Evolutionary conservation across 2,888 invertebrate species (phyloP).

Genomic region (Parochlus steinenii): DNA sequence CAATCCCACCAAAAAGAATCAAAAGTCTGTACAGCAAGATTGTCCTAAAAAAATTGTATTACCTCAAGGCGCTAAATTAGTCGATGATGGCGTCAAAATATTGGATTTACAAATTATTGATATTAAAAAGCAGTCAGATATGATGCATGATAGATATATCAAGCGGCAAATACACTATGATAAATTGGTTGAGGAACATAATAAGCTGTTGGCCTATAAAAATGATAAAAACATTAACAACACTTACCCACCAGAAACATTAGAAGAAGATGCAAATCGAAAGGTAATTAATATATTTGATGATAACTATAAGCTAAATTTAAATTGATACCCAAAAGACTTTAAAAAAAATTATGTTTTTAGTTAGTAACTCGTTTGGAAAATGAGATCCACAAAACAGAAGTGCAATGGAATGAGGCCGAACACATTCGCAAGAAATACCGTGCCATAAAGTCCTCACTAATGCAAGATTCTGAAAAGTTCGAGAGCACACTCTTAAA

Average conservation of each 20-base stretch:
- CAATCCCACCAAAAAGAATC: conserved; percentile 25
- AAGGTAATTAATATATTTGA: conserved; percentile 43
- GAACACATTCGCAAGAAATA: conserved; percentile 65
- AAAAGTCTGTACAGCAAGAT: conserved; percentile 18
- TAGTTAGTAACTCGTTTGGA: conserved; percentile 52
- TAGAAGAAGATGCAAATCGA: conserved; percentile 40
- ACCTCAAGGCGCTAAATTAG: conserved; percentile 32
- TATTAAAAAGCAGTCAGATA: conserved; percentile 52
- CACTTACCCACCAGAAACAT: conserved; percentile 28
- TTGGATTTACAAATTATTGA: conserved; percentile 47
- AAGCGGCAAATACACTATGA: conserved; percentile 41
- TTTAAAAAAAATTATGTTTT: conserved; percentile 15
- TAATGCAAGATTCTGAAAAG: conserved; percentile 52
- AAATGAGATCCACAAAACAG: conserved; percentile 64
- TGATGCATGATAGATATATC: conserved; percentile 50
- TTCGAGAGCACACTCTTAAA: conserved; percentile 56
- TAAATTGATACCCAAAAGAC: too few species aligned
- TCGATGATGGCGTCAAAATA: conserved; percentile 34
- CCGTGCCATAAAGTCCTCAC: conserved; percentile 46
- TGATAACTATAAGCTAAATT: not conserved
- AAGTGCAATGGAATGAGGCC: conserved; percentile 69
- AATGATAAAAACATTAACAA: conserved; percentile 29
- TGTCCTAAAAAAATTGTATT: conserved; percentile 27
- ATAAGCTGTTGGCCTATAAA: conserved; percentile 40
- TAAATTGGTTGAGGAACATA: conserved; percentile 42